Evolutionary conservation across 30 jellyfish, hydroid and myxozoan genomes (phyloP), one percentile per base, ranked within the genome.

Genomic region (Pseudorhiza aurosa): DNA sequence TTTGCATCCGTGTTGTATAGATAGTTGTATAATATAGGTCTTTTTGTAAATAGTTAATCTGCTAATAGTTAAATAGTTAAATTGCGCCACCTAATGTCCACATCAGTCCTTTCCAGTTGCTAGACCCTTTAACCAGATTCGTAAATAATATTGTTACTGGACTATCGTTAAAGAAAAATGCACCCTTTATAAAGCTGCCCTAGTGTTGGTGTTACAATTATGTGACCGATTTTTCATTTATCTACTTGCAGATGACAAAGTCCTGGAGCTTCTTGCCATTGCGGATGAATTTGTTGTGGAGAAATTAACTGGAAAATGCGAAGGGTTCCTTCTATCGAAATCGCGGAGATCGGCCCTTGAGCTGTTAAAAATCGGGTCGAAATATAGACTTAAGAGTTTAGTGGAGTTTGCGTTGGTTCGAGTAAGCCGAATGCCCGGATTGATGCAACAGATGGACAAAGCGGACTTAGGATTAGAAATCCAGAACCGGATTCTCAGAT

Each of bases 401-500:
- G 28, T 77, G 26, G 89, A 77, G 53, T 21, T 42, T 22, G 63
- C 64, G 4, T 45, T 77, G 70, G 70, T 62, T 8, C 33, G 80
- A 11, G 89, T 50, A 14, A 77, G 89, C 45, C 62, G 63, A 37
- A 2, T 77, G 81, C 89, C 89, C 0, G 72, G 74, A 18, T 28
- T 77, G 31, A 32, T 77, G n/a, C 46, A 77, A 53, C 72, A 19
- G 64, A 17, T 77, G 43, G 89, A 77, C 57, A 26, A 77, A 24
- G 89, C 62, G 32, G 65, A 77, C 37, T 39, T 77, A 5, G 81
- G 74, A 42, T 37, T 62, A 26, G 89, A 77, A 33, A 45, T 77
- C 65, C 75, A 77, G 43, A 77, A 77, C 76, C 68, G 72, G 65
- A 57, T 77, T 57, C 70, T 77, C 29, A 30, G 89, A 26, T 68